phyloP scores from a whole-genome alignment of 2,797 vertebrate genomes.

The Ptychadena robeensis region DNA sequence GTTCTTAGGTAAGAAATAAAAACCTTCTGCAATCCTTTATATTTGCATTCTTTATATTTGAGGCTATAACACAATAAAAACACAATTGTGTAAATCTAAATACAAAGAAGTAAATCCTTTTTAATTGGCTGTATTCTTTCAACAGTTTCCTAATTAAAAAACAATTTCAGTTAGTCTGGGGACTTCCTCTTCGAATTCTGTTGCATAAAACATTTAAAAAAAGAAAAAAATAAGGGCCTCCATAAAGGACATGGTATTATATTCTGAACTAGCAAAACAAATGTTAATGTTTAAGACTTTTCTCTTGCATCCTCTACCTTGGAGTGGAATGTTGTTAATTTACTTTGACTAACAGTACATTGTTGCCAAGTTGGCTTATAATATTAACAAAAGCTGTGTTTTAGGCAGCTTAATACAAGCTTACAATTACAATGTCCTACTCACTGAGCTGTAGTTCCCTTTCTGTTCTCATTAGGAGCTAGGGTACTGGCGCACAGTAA shows the following conservation, averaged over 20 bases:
- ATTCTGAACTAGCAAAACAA: conserved; percentile 45
- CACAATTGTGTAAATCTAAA: background rate
- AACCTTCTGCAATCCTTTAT: too few species aligned
- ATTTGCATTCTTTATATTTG: too few species aligned
- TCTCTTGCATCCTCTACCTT: conserved; percentile 61
- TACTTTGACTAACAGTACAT: conserved; percentile 63
- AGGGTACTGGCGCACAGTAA: conserved; percentile 63
- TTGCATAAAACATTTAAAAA: conserved; percentile 20
- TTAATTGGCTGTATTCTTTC: background rate
- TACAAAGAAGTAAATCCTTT: background rate
- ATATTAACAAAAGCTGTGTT: conserved; percentile 66
- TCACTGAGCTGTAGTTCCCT: conserved; percentile 66
- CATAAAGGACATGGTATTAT: conserved; percentile 26
- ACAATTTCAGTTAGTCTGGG: background rate
- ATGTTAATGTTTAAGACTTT: conserved; percentile 50
- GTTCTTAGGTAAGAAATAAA: too few species aligned
- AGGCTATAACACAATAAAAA: too few species aligned
- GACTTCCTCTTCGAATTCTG: background rate
- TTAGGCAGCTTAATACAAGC: conserved; percentile 64
- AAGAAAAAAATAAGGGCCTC: conserved; percentile 11
- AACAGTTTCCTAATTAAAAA: background rate
- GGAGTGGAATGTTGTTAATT: conserved; percentile 54
- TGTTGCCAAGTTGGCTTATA: conserved; percentile 66
- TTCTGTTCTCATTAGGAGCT: conserved; percentile 69
- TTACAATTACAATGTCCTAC: conserved; percentile 63